Conservation (phyloP, 2,797 vertebrate species). For the Amblyopsis hoosieri region DNA sequence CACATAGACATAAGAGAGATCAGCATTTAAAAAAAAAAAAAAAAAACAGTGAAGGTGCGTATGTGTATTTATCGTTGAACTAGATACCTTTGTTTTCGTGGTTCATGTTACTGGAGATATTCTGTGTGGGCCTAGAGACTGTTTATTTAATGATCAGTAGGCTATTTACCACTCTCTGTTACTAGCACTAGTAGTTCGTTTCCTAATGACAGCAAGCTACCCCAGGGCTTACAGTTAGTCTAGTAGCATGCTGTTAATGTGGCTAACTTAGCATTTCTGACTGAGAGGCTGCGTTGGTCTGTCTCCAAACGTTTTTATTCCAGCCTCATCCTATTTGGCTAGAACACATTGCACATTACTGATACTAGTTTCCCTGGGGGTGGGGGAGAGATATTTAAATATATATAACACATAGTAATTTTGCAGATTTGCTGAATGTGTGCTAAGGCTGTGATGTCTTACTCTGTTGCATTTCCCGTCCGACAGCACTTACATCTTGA, state of each 20-base stretch:
- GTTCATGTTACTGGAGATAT: too few relatives aligned
- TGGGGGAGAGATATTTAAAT: too few relatives aligned
- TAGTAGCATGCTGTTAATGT: neutral
- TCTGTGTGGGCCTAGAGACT: too few relatives aligned
- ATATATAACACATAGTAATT: too few relatives aligned
- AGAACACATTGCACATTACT: neutral
- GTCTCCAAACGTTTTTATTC: neutral
- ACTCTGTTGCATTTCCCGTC: neutral
- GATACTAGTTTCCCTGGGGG: neutral
- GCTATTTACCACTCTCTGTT: neutral
- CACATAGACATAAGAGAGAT: too few relatives aligned
- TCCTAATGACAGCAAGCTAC: neutral
- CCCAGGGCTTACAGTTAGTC: neutral
- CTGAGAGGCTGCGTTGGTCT: neutral
- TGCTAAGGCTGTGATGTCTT: too few relatives aligned
- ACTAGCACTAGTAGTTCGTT: neutral
- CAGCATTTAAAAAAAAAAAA: too few relatives aligned
- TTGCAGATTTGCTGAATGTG: too few relatives aligned
- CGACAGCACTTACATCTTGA: slow-evolving; percentile 19
- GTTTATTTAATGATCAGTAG: neutral
- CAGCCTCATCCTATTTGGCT: neutral
- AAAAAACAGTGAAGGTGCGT: too few relatives aligned
- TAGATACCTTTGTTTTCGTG: too few relatives aligned
- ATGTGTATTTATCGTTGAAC: too few relatives aligned
- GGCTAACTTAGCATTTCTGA: neutral